Conservation (phyloP, 2,797 vertebrate genomes). For the Bovichtus variegatus region DNA sequence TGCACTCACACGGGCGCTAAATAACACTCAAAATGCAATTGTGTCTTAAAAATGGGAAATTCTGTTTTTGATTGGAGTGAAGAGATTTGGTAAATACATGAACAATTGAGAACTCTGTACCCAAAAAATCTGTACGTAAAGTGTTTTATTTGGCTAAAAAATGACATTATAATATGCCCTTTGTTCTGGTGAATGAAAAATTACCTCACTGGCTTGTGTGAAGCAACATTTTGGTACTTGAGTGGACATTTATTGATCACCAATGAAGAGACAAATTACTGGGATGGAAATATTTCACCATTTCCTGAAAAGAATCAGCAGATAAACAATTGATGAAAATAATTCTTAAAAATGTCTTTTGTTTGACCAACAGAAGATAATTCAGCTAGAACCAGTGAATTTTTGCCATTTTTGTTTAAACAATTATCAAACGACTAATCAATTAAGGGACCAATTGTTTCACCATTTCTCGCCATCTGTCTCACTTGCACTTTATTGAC, state of each 20-base stretch:
- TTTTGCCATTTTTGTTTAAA: neutral
- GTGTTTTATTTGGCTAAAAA: constrained; percentile 14
- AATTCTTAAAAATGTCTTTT: neutral
- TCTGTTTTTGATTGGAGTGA: constrained; percentile 17
- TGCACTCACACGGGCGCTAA: constrained; percentile 31
- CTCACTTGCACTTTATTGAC: neutral
- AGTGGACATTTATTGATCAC: constrained; percentile 40
- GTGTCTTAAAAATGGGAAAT: constrained; percentile 32
- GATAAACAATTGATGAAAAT: too few relatives aligned
- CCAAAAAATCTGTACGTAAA: constrained; percentile 2
- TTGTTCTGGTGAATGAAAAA: constrained; percentile 34
- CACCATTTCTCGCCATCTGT: neutral
- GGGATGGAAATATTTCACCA: too few relatives aligned
- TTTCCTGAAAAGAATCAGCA: too few relatives aligned
- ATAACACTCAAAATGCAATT: constrained; percentile 35
- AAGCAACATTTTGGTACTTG: neutral
- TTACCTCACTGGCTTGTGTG: neutral
- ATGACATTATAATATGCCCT: constrained; percentile 6
- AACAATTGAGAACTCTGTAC: neutral
- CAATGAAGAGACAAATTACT: constrained; percentile 19
- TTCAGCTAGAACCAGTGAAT: neutral
- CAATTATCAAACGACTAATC: neutral
- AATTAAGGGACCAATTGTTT: neutral
- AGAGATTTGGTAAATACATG: neutral
- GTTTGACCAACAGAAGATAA: constrained; percentile 4